A percentile compares a stretch with the other conserved stretches of the same genome.
Conservation (phyloP, 1,140 invertebrate species). For the Olivierus martensii region DNA sequence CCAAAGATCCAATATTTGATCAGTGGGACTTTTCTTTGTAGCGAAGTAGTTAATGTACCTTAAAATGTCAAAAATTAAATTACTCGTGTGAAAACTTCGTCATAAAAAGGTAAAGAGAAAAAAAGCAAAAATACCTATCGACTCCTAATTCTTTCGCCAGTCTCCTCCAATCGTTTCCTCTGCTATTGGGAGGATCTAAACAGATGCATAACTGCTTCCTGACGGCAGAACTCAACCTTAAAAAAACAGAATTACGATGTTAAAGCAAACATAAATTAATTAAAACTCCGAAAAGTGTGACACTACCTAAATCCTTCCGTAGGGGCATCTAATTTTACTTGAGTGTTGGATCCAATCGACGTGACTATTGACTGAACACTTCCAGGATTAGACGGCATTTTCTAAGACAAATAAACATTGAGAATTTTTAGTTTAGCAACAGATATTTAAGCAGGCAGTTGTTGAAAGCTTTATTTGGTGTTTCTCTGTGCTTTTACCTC, state of each 20-base stretch:
- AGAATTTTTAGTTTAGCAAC: too few species aligned
- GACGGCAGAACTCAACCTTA: slow-evolving; percentile 65
- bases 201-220: slow-evolving; percentile 73
- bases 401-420: not conserved
- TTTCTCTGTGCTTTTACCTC: slow-evolving; percentile 27
- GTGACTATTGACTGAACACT: slow-evolving; percentile 34
- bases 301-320: slow-evolving; percentile 34
- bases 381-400: slow-evolving; percentile 20
- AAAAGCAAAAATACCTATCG: slow-evolving; percentile 48
- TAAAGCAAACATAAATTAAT: slow-evolving; percentile 1
- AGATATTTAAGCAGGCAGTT: not conserved
- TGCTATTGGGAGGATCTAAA: slow-evolving; percentile 73
- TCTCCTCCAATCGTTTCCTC: slow-evolving; percentile 90
- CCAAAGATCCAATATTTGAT: slow-evolving; percentile 90
- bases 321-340: slow-evolving; percentile 36
- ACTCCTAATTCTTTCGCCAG: slow-evolving; percentile 76
- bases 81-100: too few species aligned
- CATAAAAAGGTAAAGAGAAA: too few species aligned
- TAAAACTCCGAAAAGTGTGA: not conserved
- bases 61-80: slow-evolving; percentile 14
- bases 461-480: not conserved
- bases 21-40: slow-evolving; percentile 85
- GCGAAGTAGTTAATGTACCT: slow-evolving; percentile 93
- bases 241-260: slow-evolving; percentile 25
- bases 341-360: slow-evolving; percentile 38